phyloP scores from a whole-genome alignment of 2,113 vertebrate genomes.

The Arenaria interpres region DNA sequence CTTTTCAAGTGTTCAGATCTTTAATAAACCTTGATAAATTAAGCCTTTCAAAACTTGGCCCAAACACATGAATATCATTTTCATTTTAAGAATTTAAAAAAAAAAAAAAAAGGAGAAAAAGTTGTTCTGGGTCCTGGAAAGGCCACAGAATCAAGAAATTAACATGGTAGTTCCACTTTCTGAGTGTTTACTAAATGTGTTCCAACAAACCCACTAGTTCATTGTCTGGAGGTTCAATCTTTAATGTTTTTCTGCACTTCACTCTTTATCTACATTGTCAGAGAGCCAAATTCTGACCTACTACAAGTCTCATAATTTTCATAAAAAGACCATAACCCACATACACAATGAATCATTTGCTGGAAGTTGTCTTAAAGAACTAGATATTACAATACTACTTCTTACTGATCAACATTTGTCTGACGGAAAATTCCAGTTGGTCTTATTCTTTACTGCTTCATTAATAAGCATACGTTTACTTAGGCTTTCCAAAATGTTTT shows the following conservation, averaged over 20 bases:
- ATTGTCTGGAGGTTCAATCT: not conserved
- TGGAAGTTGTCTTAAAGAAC: not conserved
- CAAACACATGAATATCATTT: not conserved
- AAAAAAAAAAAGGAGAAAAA: not conserved
- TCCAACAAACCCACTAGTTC: not conserved
- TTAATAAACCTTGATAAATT: not conserved
- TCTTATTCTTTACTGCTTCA: not conserved
- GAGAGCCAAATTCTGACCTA: not conserved
- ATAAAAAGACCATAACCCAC: not conserved
- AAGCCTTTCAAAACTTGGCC: not conserved
- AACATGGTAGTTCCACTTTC: not conserved
- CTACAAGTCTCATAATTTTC: not conserved
- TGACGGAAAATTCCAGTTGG: not conserved
- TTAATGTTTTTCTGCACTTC: not conserved
- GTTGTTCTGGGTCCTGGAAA: not conserved
- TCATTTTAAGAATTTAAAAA: not conserved
- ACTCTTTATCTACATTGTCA: not conserved
- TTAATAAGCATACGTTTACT: not conserved
- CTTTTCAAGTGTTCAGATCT: not conserved
- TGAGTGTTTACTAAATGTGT: not conserved
- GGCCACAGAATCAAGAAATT: not conserved
- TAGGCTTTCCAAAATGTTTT: not conserved
- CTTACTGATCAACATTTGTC: not conserved
- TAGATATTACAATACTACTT: not conserved
- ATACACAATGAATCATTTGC: not conserved